Evolutionary conservation across 2,797 vertebrate genomes (phyloP).

Genomic region (Lepilemur ruficaudatus): DNA sequence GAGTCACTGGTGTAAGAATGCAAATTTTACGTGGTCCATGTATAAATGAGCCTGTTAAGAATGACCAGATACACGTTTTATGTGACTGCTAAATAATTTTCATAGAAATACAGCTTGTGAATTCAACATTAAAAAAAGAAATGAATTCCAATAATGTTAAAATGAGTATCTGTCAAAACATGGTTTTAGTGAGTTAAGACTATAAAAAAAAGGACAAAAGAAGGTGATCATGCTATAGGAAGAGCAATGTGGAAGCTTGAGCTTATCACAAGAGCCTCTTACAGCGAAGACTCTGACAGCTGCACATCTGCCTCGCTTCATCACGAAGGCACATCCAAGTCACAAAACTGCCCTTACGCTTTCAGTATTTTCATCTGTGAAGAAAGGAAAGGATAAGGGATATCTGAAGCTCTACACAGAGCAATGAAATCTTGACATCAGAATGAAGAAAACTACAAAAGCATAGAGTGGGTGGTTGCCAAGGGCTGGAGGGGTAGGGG

Average conservation of each 20-base stretch:
- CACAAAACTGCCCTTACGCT: background rate
- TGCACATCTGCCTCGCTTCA: background rate
- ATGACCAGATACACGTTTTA: slow-evolving; percentile 84
- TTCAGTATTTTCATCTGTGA: background rate
- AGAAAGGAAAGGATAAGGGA: background rate
- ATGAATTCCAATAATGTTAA: slow-evolving; percentile 64
- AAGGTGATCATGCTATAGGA: background rate
- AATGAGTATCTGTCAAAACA: slow-evolving; percentile 72
- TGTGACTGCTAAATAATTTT: slow-evolving; percentile 79
- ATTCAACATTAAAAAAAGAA: slow-evolving; percentile 78
- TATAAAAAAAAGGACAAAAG: slow-evolving; percentile 39
- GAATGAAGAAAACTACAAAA: background rate
- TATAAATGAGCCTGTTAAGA: slow-evolving; percentile 83
- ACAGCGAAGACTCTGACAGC: background rate
- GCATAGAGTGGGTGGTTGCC: background rate
- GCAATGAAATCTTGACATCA: background rate
- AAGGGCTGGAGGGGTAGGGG: background rate
- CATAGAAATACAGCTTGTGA: slow-evolving; percentile 60
- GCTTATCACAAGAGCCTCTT: no score
- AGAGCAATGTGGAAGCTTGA: background rate
- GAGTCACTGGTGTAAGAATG: slow-evolving; percentile 80
- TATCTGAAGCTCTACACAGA: background rate
- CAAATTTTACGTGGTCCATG: slow-evolving; percentile 80
- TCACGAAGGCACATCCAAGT: background rate
- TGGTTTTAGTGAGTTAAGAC: slow-evolving; percentile 63